A percentile compares a stretch with the other conserved stretches of the same genome.
Conservation (phyloP, 1,140 invertebrate species). For the Antheraea mylitta region DNA sequence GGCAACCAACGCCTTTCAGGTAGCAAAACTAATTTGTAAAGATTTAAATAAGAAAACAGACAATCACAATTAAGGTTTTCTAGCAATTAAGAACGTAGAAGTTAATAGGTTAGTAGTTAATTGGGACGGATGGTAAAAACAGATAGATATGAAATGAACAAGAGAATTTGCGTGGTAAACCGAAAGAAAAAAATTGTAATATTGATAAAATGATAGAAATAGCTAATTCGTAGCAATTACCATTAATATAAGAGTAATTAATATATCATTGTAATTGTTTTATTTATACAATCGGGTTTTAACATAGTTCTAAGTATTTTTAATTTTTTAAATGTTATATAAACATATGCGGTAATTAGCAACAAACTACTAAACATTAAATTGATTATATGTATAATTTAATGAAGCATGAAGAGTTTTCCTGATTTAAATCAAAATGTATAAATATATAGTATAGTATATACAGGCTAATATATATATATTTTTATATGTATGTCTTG, state of each 20-base stretch:
- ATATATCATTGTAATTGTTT: neutral
- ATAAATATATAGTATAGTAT: too few species aligned
- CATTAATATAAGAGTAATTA: too few species aligned
- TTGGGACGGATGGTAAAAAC: conserved; percentile 94
- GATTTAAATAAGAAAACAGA: conserved; percentile 79
- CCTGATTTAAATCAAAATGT: too few species aligned
- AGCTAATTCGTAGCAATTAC: conserved; percentile 25
- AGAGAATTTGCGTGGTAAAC: conserved; percentile 87
- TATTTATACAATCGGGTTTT: neutral
- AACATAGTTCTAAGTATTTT: neutral
- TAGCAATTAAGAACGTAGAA: conserved; percentile 77
- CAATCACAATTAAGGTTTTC: conserved; percentile 81
- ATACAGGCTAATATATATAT: too few species aligned
- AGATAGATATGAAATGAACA: conserved; percentile 85
- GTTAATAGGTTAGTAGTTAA: conserved; percentile 83
- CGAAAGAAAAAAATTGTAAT: conserved; percentile 91
- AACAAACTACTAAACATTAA: neutral
- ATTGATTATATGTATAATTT: neutral
- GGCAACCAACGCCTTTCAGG: conserved; percentile 90
- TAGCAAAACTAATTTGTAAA: conserved; percentile 84
- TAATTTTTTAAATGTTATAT: neutral
- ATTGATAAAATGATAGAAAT: conserved; percentile 90
- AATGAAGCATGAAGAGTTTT: neutral
- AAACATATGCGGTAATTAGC: neutral
- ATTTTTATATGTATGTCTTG: too few species aligned